Evolutionary conservation across 2,797 vertebrate species (phyloP).

Genomic region (Lemur catta): DNA sequence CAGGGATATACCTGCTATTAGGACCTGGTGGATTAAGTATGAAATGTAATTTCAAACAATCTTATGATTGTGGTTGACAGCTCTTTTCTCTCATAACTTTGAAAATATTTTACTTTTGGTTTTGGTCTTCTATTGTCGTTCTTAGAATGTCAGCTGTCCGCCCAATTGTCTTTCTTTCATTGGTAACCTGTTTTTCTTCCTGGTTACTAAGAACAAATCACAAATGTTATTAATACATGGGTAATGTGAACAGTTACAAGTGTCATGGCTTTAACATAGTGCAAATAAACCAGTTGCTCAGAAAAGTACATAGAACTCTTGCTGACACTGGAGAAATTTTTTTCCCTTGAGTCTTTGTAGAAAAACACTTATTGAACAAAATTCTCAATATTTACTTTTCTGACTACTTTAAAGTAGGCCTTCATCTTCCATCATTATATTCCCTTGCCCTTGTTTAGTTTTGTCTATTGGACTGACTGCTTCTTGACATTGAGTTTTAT

Average conservation of each 20-base stretch:
- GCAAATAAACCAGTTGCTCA: not conserved
- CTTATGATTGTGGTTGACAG: not conserved
- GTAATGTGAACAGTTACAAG: not conserved
- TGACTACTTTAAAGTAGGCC: not conserved
- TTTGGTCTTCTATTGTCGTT: not conserved
- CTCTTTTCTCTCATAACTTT: not conserved
- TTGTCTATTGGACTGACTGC: not conserved
- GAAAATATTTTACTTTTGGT: not conserved
- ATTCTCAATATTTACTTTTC: not conserved
- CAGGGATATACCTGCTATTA: not conserved
- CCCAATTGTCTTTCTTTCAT: not conserved
- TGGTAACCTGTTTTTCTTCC: not conserved
- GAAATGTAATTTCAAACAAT: not conserved
- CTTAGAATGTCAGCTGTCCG: not conserved
- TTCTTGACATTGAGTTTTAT: not conserved
- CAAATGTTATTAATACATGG: not conserved
- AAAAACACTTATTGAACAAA: not conserved
- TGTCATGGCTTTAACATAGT: not conserved
- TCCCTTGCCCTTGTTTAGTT: not conserved
- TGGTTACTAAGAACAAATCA: not conserved
- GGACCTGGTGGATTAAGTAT: not conserved
- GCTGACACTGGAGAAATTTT: not conserved
- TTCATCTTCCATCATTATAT: not conserved
- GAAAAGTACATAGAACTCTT: not conserved
- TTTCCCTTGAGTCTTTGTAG: not conserved